Conservation (phyloP, 2,113 vertebrate genomes). For the Mesocricetus auratus region DNA sequence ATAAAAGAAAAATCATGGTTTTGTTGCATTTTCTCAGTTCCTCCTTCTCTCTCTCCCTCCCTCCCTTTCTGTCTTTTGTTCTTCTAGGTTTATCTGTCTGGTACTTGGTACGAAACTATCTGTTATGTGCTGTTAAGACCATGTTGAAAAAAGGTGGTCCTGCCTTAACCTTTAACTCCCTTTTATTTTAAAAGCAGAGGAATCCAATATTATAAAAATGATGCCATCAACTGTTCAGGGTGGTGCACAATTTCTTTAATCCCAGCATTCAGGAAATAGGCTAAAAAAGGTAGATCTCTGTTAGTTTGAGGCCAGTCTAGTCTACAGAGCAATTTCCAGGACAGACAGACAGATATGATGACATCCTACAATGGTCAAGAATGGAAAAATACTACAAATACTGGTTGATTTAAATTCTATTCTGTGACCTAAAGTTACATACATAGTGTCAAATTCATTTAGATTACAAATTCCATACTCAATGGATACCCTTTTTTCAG, state of each 20-base stretch:
- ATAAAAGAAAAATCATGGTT: neutral
- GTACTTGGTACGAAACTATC: neutral
- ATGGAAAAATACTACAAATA: neutral
- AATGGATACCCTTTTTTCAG: neutral
- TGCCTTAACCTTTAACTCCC: neutral
- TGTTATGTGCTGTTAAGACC: neutral
- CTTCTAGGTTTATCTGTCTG: neutral
- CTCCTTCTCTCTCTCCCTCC: neutral
- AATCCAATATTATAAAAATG: neutral
- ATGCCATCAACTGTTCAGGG: neutral
- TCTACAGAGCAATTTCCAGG: neutral
- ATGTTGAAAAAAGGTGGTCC: neutral
- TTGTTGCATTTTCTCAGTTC: neutral
- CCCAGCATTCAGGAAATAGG: neutral
- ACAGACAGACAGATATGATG: neutral
- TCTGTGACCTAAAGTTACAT: neutral
- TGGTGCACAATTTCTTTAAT: neutral
- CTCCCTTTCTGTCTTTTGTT: too few relatives aligned
- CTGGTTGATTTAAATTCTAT: neutral
- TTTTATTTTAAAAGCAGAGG: neutral
- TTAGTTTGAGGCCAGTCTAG: neutral
- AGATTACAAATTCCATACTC: neutral
- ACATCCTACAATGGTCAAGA: neutral
- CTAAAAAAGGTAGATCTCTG: neutral
- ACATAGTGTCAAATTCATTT: neutral